Evolutionary conservation across 1,140 invertebrate genomes (phyloP), one percentile per base, ranked within the genome.

Genomic region (Hylaeus volcanicus): DNA sequence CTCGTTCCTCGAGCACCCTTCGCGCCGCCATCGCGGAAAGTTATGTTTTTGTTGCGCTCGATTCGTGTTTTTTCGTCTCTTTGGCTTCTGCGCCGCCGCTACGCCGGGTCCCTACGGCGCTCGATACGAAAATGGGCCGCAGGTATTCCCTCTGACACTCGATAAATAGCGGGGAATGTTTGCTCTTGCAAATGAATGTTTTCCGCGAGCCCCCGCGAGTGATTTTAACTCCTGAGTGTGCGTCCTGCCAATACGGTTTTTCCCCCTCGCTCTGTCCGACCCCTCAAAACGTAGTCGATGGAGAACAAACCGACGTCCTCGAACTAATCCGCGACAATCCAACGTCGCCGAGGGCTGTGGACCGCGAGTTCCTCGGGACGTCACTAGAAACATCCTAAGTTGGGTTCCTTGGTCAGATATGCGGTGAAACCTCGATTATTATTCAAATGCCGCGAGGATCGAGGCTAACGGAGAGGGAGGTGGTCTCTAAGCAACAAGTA

Each of bases 11-110:
- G 85, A 86, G 85, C 80, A 86, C 85, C 85, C 85, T 86, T 86
- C 84, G 80, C 74, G 43, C 79, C 85, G 84, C 83, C 85, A 86
- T 86, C 85, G 85, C 80, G 85, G 80, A 82, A 86, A 83, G 85
- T 86, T 86, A 86, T 86, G 85, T 86, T 86, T 86, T 86, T 86
- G 85, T 86, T 86, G 80, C 85, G 80, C 80, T 73, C 85, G 85
- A 82, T 82, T 89, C 88, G 84, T 88, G 86, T 86, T 84, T 81
- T 83, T 81, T 64, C 60, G 45, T 76, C 73, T 65, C 45, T 65
- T 60, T 66, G 72, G 71, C 43, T 74, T 72, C 53, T 63, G 9
- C 77, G n/a, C 55, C 45, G 9, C 12, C 61, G 51, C 60, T 11
- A 9, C 60, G 48, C 39, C 37, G 63, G 76, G 80, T 86, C 84